These are phyloP conservation scores for Pimephales promelas DNA, from an alignment of 2,113 vertebrate genomes.

Conservation along the genomic window DNA sequence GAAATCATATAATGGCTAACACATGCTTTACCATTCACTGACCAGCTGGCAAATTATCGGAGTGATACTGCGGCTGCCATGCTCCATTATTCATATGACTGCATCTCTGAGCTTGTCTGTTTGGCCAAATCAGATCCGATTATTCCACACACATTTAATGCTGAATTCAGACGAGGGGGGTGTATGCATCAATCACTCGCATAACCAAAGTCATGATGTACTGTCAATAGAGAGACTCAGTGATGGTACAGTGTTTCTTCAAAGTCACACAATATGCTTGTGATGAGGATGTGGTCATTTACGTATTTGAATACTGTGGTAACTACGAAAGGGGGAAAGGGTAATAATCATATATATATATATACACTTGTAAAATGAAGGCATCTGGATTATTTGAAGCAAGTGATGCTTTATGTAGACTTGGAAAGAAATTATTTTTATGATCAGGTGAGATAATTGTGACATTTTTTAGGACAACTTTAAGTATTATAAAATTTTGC, in stretches of 20 bases:
- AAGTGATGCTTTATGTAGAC: neutral
- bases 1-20: constrained; percentile 64
- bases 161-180: constrained; percentile 40
- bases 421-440: neutral
- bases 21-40: constrained; percentile 66
- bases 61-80: constrained; percentile 62
- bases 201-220: constrained; percentile 42
- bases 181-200: constrained; percentile 44
- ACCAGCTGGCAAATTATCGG: constrained; percentile 69
- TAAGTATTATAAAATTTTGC: neutral
- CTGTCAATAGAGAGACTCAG: constrained; percentile 44
- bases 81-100: constrained; percentile 66
- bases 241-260: constrained; percentile 40
- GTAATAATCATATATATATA: constrained; percentile 20
- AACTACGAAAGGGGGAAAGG: constrained; percentile 3
- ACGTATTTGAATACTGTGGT: constrained; percentile 1
- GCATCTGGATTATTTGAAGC: neutral
- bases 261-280: constrained; percentile 50
- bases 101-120: constrained; percentile 49
- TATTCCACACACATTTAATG: constrained; percentile 53
- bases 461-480: neutral
- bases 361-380: neutral
- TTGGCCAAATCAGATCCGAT: constrained; percentile 56
- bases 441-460: too few relatives aligned
- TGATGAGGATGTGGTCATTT: constrained; percentile 37